phyloP scores from a whole-genome alignment of 2,113 vertebrate genomes.

The Papio anubis region DNA sequence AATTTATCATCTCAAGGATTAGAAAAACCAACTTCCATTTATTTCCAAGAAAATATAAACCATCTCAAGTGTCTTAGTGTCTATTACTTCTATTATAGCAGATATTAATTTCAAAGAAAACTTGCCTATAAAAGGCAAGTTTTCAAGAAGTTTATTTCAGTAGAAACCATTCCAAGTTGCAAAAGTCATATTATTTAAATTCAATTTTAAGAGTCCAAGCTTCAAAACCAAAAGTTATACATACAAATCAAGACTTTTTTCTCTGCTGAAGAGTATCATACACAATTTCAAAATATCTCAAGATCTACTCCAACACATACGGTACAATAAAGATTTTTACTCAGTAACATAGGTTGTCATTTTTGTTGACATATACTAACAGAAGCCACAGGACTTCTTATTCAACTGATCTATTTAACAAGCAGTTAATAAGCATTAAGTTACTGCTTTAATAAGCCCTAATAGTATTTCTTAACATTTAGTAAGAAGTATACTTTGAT shows the following conservation, averaged over 20 bases:
- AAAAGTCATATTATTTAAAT: conserved; percentile 23
- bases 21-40: conserved; percentile 17
- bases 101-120: conserved; percentile 45
- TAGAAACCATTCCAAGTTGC: background rate
- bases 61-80: background rate
- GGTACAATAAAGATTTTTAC: background rate
- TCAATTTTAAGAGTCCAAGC: background rate
- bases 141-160: conserved; percentile 29
- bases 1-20: background rate
- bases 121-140: background rate
- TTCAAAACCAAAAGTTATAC: background rate
- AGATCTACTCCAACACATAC: background rate
- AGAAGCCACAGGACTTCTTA: background rate
- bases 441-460: too few relatives aligned
- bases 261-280: background rate
- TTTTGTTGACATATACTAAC: background rate
- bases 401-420: background rate
- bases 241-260: conserved; percentile 3
- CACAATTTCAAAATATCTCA: conserved; percentile 13
- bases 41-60: conserved; percentile 54
- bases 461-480: background rate
- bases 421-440: background rate
- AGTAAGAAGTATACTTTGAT: background rate
- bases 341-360: background rate
- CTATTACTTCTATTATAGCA: background rate